phyloP scores from a whole-genome alignment of 2,113 vertebrate species.

The Miniopterus natalensis region DNA sequence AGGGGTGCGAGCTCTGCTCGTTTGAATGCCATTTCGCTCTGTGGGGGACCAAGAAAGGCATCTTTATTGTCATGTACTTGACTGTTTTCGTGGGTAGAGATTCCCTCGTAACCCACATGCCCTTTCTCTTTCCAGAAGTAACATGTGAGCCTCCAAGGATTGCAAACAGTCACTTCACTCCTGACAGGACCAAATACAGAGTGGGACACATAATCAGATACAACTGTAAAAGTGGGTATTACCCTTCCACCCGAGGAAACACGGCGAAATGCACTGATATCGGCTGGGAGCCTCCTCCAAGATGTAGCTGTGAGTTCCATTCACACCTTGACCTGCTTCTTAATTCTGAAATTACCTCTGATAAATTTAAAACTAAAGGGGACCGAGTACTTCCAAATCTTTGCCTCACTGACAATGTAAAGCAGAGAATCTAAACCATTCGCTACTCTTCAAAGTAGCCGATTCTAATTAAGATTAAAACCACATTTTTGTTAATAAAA shows the following conservation, averaged over 20 bases:
- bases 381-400: neutral
- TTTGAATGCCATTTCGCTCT: neutral
- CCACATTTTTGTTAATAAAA: neutral
- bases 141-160: conserved; percentile 79
- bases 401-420: neutral
- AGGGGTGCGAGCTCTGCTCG: neutral
- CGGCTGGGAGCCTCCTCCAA: conserved; percentile 84
- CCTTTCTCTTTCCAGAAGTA: conserved; percentile 69
- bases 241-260: neutral
- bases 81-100: neutral
- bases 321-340: neutral
- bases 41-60: neutral
- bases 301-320: conserved; percentile 84
- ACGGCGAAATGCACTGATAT: conserved; percentile 69
- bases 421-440: rapidly evolving
- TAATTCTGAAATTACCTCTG: neutral
- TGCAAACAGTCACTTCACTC: conserved; percentile 66
- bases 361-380: neutral
- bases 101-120: neutral
- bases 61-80: neutral
- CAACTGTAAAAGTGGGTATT: conserved; percentile 59
- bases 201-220: conserved; percentile 43
- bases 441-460: neutral
- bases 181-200: conserved; percentile 53
- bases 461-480: neutral